Evolutionary conservation across 92 coral and sea anemone species (phyloP).

Genomic region (Heliopora coerulea): DNA sequence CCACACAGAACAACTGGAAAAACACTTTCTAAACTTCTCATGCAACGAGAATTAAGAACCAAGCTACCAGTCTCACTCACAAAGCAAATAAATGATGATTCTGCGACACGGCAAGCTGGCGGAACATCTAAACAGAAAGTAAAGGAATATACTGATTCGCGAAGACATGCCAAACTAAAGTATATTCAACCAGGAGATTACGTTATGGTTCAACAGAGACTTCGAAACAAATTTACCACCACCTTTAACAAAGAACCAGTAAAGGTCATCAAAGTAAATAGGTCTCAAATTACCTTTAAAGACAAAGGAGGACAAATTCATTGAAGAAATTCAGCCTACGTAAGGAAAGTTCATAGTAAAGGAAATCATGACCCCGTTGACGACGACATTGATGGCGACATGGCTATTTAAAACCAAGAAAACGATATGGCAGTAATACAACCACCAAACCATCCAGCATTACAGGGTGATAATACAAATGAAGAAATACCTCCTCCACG

Average conservation of each 20-base stretch:
- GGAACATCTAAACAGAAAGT: not conserved
- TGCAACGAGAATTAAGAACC: constrained; percentile 51
- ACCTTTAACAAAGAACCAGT: constrained; percentile 20
- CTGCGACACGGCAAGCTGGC: not conserved
- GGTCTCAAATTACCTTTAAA: constrained; percentile 16
- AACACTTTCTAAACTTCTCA: constrained; percentile 40
- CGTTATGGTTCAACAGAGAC: constrained; percentile 17
- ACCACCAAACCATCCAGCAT: too few species aligned
- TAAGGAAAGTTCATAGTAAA: too few species aligned
- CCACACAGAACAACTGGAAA: constrained; percentile 44
- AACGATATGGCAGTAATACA: too few species aligned
- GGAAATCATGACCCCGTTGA: too few species aligned
- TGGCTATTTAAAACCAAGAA: too few species aligned
- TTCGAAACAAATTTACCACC: constrained; percentile 25
- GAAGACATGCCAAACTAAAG: not conserved
- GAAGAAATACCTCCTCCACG: too few species aligned
- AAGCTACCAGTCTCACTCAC: constrained; percentile 23
- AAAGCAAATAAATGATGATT: too few species aligned
- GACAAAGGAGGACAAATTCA: not conserved
- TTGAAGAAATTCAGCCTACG: too few species aligned
- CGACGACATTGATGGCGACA: too few species aligned
- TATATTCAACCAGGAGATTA: constrained; percentile 7
- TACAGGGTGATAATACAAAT: too few species aligned
- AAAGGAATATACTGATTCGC: not conserved
- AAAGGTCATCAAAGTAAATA: not conserved